Evolutionary conservation across 2,113 vertebrate genomes (phyloP).

Genomic region (Parotia lawesii): DNA sequence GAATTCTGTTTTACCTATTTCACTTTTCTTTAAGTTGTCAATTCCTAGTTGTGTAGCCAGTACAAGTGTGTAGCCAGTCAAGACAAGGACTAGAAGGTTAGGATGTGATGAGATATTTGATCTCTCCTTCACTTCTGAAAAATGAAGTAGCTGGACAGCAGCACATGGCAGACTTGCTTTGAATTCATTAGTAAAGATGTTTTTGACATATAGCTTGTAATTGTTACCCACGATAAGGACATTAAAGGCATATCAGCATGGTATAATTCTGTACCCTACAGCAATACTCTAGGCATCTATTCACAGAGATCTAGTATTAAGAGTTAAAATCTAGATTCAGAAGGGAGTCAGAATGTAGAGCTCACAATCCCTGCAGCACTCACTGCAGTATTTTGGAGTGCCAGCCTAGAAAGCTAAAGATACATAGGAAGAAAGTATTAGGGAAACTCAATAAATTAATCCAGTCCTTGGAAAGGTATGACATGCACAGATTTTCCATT

Average conservation of each 20-base stretch:
- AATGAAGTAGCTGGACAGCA: neutral
- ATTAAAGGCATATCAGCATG: neutral
- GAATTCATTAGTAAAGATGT: neutral
- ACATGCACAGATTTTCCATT: neutral
- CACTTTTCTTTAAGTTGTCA: neutral
- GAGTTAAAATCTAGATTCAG: neutral
- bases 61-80: neutral
- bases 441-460: neutral
- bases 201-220: neutral
- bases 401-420: neutral
- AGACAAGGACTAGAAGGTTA: neutral
- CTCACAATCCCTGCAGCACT: neutral
- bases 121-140: neutral
- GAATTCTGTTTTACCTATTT: neutral
- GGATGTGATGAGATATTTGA: neutral
- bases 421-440: neutral
- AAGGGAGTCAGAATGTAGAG: neutral
- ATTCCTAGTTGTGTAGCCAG: neutral
- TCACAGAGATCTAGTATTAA: neutral
- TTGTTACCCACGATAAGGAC: neutral
- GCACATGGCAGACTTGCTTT: neutral
- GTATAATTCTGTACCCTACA: neutral
- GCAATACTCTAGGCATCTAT: constrained; percentile 1
- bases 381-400: neutral
- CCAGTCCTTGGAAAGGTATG: neutral